Base-by-base conservation (phyloP, 2,888 invertebrate species). In the Drosophila subquinaria region DNA sequence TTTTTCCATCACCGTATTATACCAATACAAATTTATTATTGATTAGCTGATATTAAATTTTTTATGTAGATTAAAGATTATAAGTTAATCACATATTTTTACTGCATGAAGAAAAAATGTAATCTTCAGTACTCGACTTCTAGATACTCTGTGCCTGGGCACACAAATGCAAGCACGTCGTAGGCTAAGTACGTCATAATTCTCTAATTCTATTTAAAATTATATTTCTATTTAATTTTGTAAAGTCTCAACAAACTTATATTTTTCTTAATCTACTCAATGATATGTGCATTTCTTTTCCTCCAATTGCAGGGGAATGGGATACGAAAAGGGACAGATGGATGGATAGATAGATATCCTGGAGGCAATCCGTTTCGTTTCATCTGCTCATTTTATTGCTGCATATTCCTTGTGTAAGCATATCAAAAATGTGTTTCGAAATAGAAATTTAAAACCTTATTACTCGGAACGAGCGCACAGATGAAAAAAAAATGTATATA, bases 361-460 rank as follows among this genome's bases (percentile, higher is more conserved):
- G 20, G 11, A 38, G 62, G 52, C 45, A 33, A 62, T 60, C 50
- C 50, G 33, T 40, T 40, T 50, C 47, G 60, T 11, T 67, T 64
- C 60, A 47, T 65, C 48, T 53, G 60, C 15, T 71, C 65, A 64
- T 73, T 87, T 84, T 84, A 84, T 84, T 73, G 82, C 84, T 63
- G 69, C 84, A 86, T 73, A 87, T 88, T 74, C 73, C 64, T 76
- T 76, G 69, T 72, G 68, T 71, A 72, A 70, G 80, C 72, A 76
- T 74, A 86, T 88, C 89, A 86, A 81, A 83, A 83, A 87, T 87
- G 73, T 71, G 76, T 66, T 87, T 76, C 52, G 52, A 73, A 88
- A 86, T 88, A 83, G 90, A 89, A 89, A 86, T 86, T 88, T 86
- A 89, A 86, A 88, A 86, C 83, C 84, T 77, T 90, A 86, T 90